Evolutionary conservation across 2,113 vertebrate genomes (phyloP).

Genomic region (Caranx melampygus): DNA sequence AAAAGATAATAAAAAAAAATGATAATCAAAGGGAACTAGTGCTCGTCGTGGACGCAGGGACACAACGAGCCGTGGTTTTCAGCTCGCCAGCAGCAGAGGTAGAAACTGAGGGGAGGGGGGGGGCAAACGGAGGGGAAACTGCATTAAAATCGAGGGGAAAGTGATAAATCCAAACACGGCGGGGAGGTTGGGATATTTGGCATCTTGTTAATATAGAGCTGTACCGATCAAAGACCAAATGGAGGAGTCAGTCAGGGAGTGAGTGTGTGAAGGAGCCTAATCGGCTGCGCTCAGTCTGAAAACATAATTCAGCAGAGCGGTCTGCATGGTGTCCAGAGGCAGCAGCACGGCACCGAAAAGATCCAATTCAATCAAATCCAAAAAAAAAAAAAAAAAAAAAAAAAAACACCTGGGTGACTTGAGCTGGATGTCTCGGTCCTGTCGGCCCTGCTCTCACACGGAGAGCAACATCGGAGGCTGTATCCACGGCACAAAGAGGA

Average conservation of each 20-base stretch:
- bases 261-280: slow-evolving; percentile 29
- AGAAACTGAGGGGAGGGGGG: slow-evolving; percentile 19
- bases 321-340: slow-evolving; percentile 63
- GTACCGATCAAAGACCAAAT: slow-evolving; percentile 15
- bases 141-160: slow-evolving; percentile 66
- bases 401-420: slow-evolving; percentile 43
- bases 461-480: slow-evolving; percentile 47
- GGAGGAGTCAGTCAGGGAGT: slow-evolving; percentile 26
- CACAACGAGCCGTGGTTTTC: slow-evolving; percentile 46
- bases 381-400: not conserved
- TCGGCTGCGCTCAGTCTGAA: slow-evolving; percentile 64
- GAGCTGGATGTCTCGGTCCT: slow-evolving; percentile 36
- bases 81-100: slow-evolving; percentile 62
- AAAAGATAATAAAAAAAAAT: not conserved
- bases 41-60: slow-evolving; percentile 22
- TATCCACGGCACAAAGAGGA: slow-evolving; percentile 40
- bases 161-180: slow-evolving; percentile 68
- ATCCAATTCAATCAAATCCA: no score
- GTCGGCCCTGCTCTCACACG: slow-evolving; percentile 44
- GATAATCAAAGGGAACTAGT: slow-evolving; percentile 9
- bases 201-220: slow-evolving; percentile 37
- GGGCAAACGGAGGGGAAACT: slow-evolving; percentile 18
- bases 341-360: not conserved
- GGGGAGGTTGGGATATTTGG: slow-evolving; percentile 45
- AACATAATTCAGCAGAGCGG: slow-evolving; percentile 41